Evolutionary conservation across 2,888 invertebrate genomes (phyloP), one percentile per base, ranked within the genome.

Genomic region (Athripsodes cinereus): DNA sequence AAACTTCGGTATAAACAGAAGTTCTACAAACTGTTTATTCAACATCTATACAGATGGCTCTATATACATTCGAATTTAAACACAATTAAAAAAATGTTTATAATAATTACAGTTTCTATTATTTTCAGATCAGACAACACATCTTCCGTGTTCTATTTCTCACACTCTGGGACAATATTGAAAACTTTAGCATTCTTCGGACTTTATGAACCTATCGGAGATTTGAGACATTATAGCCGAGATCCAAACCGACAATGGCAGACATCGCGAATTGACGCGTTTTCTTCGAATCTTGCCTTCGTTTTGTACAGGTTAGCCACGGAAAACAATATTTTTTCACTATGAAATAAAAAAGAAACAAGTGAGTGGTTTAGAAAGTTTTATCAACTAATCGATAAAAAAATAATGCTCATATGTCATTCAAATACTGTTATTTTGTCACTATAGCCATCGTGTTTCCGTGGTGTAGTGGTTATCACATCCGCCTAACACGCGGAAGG

Each of bases 401-500:
- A n/a, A n/a, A n/a, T n/a, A n/a, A n/a, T n/a, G n/a, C n/a, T n/a
- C n/a, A n/a, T n/a, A n/a, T n/a, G n/a, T n/a, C 2, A 26, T 50
- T 51, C 22, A 22, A 31, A 22, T 51, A 51, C 21, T 16, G 18
- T 19, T 19, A 49, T 18, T 16, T 49, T 20, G 3, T 16, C 34
- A 8, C 13, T 19, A n/a, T 11, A 8, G 22, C 0, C 1, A 1
- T 0, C 5, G 1, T 31, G 86, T 87, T 87, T 87, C 85, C 86
- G 87, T 88, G 87, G 87, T 88, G 88, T 88, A 89, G 88, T 86
- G 88, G 88, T 88, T 88, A 88, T 88, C 88, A 88, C 88, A 87
- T 88, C 88, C 87, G 88, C 88, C 87, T 88, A 87, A 66, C 66
- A 66, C 66, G 66, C 66, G 64, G 66, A 66, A 66, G 66, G 66